Percentiles rank a stretch among this genome's conserved stretches.
These are phyloP conservation scores for Pleuronectes platessa DNA, from an alignment of 2,113 vertebrate genomes.

Conservation along the genomic window DNA sequence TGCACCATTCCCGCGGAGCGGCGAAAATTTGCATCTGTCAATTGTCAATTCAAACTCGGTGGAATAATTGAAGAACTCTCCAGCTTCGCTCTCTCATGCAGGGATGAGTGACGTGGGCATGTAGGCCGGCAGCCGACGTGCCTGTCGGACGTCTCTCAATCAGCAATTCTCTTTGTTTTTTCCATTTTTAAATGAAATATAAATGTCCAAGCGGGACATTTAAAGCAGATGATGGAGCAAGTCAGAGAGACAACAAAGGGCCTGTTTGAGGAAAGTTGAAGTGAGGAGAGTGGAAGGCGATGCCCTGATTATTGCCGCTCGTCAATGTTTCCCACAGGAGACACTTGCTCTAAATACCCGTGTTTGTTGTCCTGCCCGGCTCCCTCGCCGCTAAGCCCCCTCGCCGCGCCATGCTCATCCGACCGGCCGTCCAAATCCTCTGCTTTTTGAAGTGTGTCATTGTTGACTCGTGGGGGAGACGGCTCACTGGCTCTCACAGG, in stretches of 20 bases:
- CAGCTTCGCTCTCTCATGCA: neutral
- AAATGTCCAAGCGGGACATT: neutral
- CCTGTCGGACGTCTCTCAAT: constrained; percentile 4
- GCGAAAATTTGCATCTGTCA: constrained; percentile 21
- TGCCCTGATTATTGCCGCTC: neutral
- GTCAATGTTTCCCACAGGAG: neutral
- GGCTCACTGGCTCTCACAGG: constrained; percentile 45
- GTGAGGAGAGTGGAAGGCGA: neutral
- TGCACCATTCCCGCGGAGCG: neutral
- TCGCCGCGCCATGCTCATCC: constrained; percentile 15
- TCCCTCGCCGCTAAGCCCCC: constrained; percentile 30
- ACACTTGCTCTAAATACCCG: constrained; percentile 22
- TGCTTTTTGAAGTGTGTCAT: constrained; percentile 43
- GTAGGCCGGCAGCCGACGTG: too few species aligned
- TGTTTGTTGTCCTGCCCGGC: constrained; percentile 55
- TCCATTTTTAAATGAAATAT: constrained; percentile 30
- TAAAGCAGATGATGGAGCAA: neutral
- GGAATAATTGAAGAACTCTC: constrained; percentile 28
- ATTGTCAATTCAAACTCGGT: neutral
- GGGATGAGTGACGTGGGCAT: neutral
- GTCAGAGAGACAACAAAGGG: neutral
- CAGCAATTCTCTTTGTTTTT: constrained; percentile 34
- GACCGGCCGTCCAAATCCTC: constrained; percentile 31
- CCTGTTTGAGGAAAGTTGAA: neutral
- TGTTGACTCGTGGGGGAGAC: constrained; percentile 49